These are phyloP conservation scores for Quadroppia sp. DNA, from an alignment of 2,888 invertebrate genomes.

Conservation along the genomic window DNA sequence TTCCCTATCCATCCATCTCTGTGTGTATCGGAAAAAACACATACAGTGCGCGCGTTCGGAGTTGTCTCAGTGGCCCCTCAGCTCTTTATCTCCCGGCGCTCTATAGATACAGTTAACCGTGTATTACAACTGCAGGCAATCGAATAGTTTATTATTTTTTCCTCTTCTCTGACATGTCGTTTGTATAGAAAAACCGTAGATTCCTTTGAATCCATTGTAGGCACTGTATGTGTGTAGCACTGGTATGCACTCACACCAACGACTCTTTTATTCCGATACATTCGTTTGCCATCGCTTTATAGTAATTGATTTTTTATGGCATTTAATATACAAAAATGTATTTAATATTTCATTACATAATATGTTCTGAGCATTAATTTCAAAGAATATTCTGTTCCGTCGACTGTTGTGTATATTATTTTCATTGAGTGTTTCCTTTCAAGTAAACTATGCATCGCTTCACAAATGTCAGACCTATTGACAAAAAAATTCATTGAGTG, in stretches of 20 bases:
- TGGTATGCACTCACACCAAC: neutral
- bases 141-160: conserved; percentile 26
- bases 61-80: neutral
- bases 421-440: neutral
- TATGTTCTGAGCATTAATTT: neutral
- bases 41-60: neutral
- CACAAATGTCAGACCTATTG: neutral
- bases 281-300: neutral
- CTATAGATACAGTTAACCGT: neutral
- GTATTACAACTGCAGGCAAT: conserved; percentile 10
- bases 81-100: neutral
- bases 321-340: neutral
- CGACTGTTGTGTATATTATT: neutral
- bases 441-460: neutral
- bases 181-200: neutral
- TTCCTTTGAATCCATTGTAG: conserved; percentile 10
- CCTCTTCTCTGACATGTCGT: conserved; percentile 2
- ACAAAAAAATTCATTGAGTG: neutral
- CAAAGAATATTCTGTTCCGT: neutral
- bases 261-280: neutral
- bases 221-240: neutral
- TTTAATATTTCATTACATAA: neutral
- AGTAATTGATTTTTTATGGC: neutral
- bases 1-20: neutral
- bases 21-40: no score